phyloP scores from a whole-genome alignment of 2,113 vertebrate genomes.

The Pangasianodon gigas region DNA sequence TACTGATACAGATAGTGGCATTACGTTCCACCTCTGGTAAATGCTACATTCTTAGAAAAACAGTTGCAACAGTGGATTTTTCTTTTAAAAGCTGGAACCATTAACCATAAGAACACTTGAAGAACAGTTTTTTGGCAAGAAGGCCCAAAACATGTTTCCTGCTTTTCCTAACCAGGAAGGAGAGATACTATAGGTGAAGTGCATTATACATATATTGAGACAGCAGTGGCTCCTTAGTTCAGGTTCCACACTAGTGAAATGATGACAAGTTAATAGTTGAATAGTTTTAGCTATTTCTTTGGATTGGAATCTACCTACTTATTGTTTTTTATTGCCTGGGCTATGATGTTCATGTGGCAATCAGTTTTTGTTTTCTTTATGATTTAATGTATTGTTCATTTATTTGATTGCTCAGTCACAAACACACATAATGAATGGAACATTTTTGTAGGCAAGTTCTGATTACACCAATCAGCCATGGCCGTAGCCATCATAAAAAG shows the following conservation, averaged over 20 bases:
- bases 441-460: neutral
- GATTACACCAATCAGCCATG: constrained; percentile 34
- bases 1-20: neutral
- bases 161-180: neutral
- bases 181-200: neutral
- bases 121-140: neutral
- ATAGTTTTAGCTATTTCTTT: neutral
- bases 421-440: neutral
- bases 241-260: neutral
- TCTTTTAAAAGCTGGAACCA: neutral
- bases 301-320: neutral
- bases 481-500: neutral
- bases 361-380: neutral
- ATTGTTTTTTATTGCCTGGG: neutral
- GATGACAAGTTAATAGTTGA: neutral
- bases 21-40: neutral
- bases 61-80: neutral
- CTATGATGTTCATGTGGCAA: neutral
- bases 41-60: neutral
- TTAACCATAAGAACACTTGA: neutral
- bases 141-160: neutral
- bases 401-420: constrained; percentile 9
- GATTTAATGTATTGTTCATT: neutral
- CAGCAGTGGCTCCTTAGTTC: neutral
- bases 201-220: neutral